Evolutionary conservation across 1,140 invertebrate genomes (phyloP).

Genomic region (Philotrypesis tridentata): DNA sequence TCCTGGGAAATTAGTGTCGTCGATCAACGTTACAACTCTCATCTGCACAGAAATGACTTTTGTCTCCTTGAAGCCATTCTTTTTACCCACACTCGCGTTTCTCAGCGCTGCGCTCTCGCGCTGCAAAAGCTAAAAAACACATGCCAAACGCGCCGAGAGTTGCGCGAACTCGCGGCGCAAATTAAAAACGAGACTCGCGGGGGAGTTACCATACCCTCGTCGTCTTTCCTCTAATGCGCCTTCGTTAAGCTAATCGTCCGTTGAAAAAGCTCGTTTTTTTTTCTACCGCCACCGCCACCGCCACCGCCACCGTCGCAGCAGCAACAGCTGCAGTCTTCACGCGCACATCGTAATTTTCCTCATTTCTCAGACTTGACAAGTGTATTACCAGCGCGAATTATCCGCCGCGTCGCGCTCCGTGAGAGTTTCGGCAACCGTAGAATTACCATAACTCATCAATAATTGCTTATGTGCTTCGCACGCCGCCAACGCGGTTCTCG

Average conservation of each 20-base stretch:
- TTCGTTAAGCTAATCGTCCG: not conserved
- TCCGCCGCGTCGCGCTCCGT: slow-evolving; percentile 8
- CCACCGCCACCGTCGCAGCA: too few relatives aligned
- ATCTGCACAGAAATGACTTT: too few relatives aligned
- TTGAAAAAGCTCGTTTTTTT: slow-evolving; percentile 24
- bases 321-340: too few relatives aligned
- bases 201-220: not conserved
- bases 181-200: not conserved
- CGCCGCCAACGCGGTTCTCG: not conserved
- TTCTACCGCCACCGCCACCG: too few relatives aligned
- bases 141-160: too few relatives aligned
- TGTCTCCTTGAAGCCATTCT: too few relatives aligned
- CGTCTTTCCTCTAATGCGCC: slow-evolving; percentile 2
- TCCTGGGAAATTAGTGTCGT: too few relatives aligned
- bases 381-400: slow-evolving; percentile 36
- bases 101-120: too few relatives aligned
- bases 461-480: slow-evolving; percentile 26
- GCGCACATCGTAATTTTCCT: slow-evolving; percentile 36
- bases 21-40: too few relatives aligned
- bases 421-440: slow-evolving; percentile 43
- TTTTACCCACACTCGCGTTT: too few relatives aligned
- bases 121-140: not conserved
- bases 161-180: too few relatives aligned
- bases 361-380: slow-evolving; percentile 38
- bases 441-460: slow-evolving; percentile 50